Evolutionary conservation across 2,113 vertebrate genomes (phyloP), one percentile per base, ranked within the genome.

Genomic region (Prunella himalayana): DNA sequence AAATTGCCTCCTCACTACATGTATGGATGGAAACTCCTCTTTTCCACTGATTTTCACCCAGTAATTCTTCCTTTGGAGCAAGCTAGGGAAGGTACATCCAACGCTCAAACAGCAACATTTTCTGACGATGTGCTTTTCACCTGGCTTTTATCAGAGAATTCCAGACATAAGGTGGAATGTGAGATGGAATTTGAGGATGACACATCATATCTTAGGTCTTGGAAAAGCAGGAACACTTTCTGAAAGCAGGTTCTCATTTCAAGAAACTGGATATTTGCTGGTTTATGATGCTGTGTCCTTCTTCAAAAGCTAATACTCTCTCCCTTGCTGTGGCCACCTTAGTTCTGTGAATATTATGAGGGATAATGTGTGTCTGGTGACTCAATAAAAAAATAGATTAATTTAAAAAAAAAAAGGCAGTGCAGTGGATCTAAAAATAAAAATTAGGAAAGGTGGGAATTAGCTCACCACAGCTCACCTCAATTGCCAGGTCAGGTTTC

Each of bases 401-500:
- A 78, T 50, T 7, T n/a, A 6, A 13, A 11, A n/a, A 25, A 51
- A 76, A 79, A 79, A 59, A 28, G 2, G 24, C 31, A 68, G 49
- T 0, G 1, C 5, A 13, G 53, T 37, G 42, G 33, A 77, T 61
- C 72, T 89, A 96, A 95, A 96, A 93, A 94, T 96, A 95, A 87
- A 95, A 91, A 92, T 90, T 90, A 93, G 78, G 79, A n/a, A 89
- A 76, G 71, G 61, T 69, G 69, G 71, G 56, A 82, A 91, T 65
- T 93, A 90, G 79, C 90, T 95, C 31, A 83, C 88, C 88, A 88
- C 83, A 56, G 60, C 72, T 92, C 71, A 88, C 82, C 93, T 95
- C 56, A 88, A 63, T 44, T 93, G 47, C 59, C 41, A 75, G 41
- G 50, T 95, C 44, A 53, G 51, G 56, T 96, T 96, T 82, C 82